phyloP scores from a whole-genome alignment of 53 echinoderm and acorn worm genomes.

The Antedon mediterranea region DNA sequence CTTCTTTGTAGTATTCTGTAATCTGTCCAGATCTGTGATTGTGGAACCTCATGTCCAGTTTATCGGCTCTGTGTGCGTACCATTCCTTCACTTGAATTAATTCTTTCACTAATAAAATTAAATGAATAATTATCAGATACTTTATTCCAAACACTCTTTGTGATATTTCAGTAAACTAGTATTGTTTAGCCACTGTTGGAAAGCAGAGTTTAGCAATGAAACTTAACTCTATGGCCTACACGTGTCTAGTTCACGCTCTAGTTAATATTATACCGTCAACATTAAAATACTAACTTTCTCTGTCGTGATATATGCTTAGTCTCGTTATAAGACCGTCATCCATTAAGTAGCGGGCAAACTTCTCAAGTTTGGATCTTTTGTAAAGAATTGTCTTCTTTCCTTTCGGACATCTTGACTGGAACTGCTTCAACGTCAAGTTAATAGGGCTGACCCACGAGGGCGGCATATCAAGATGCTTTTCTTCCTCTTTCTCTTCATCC shows the following conservation, averaged over 20 bases:
- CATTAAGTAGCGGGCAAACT: slow-evolving; percentile 89
- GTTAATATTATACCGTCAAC: not conserved
- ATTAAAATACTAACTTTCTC: slow-evolving; percentile 67
- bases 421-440: slow-evolving; percentile 64
- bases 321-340: slow-evolving; percentile 75
- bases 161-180: no score
- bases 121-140: no score
- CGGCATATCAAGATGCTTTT: slow-evolving; percentile 91
- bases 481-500: slow-evolving; percentile 94
- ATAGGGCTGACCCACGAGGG: slow-evolving; percentile 82
- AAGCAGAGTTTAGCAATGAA: no score
- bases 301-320: slow-evolving; percentile 65
- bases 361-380: slow-evolving; percentile 91
- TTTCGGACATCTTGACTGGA: slow-evolving; percentile 88
- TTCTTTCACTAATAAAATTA: slow-evolving; percentile 89
- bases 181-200: no score
- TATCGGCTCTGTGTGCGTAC: slow-evolving; percentile 46
- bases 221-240: no score
- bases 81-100: slow-evolving; percentile 63
- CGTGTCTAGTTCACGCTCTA: not conserved
- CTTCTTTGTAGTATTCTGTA: slow-evolving; percentile 76
- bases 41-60: slow-evolving; percentile 59
- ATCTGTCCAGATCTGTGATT: slow-evolving; percentile 67
- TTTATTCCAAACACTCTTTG: no score
- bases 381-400: slow-evolving; percentile 83